phyloP scores from a whole-genome alignment of 2,113 vertebrate genomes.

The Microtus richardsoni region DNA sequence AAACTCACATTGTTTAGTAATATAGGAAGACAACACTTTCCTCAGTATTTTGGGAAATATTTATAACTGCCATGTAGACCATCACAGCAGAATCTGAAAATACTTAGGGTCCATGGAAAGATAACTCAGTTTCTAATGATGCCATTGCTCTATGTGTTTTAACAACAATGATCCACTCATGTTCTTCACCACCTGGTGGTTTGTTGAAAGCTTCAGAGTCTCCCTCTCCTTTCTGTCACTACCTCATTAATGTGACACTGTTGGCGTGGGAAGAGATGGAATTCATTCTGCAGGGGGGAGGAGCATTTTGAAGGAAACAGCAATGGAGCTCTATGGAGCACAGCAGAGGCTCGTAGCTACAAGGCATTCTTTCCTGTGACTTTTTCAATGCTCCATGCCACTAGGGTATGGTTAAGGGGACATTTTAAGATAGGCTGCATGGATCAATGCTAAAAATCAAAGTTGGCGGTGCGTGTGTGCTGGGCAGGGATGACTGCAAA shows the following conservation, averaged over 20 bases:
- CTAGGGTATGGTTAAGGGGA: neutral
- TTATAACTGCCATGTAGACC: neutral
- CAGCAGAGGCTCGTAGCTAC: neutral
- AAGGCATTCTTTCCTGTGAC: conserved; percentile 47
- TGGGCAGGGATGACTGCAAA: neutral
- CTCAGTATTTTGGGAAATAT: neutral
- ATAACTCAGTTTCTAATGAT: conserved; percentile 33
- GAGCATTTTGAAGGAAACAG: conserved; percentile 47
- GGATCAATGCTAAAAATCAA: neutral
- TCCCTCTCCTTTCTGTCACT: conserved; percentile 26
- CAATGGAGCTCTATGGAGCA: conserved; percentile 24
- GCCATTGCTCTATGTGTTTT: neutral
- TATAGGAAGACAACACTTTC: conserved; percentile 13
- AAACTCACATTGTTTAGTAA: conserved; percentile 48
- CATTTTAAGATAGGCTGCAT: conserved; percentile 43
- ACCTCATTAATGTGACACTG: neutral
- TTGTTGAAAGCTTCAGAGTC: neutral
- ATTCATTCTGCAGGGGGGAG: conserved; percentile 47
- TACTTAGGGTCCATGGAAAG: neutral
- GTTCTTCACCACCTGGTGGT: neutral
- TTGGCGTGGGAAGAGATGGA: neutral
- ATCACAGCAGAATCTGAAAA: conserved; percentile 50
- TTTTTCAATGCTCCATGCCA: conserved; percentile 23
- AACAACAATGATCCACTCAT: neutral
- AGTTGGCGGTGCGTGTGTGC: too few relatives aligned